Percentiles rank a stretch among this genome's conserved stretches.
Conservation (phyloP, 2,888 invertebrate genomes). For the Drosophila mimetica region DNA sequence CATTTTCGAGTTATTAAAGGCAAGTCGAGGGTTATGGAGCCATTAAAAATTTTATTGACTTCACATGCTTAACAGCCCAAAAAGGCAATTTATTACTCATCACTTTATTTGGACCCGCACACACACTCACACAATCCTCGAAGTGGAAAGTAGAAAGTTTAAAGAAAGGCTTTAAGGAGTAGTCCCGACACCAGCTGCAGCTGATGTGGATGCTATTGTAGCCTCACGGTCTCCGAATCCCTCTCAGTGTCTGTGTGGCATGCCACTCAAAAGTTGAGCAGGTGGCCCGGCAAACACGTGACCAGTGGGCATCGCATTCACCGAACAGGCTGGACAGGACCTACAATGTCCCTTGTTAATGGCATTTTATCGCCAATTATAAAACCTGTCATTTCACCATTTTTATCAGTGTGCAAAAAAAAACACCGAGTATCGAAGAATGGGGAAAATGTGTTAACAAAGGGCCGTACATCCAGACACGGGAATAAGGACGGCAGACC, state of each 20-base stretch:
- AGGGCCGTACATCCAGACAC: slow-evolving; percentile 36
- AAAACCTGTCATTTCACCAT: slow-evolving; percentile 68
- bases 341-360: slow-evolving; percentile 57
- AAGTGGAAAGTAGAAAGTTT: slow-evolving; percentile 5
- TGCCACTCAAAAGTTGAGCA: slow-evolving; percentile 40
- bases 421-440: slow-evolving; percentile 24
- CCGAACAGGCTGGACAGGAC: slow-evolving; percentile 20
- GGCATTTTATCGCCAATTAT: slow-evolving; percentile 77
- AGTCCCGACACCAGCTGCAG: slow-evolving; percentile 34
- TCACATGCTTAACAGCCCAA: slow-evolving; percentile 40
- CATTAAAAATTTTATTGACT: slow-evolving; percentile 68
- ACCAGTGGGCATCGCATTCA: slow-evolving; percentile 37
- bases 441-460: slow-evolving; percentile 44
- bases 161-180: slow-evolving; percentile 28
- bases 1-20: slow-evolving; percentile 38
- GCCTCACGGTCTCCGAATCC: not conserved
- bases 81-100: slow-evolving; percentile 44
- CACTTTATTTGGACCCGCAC: slow-evolving; percentile 27
- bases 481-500: slow-evolving; percentile 15
- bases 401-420: slow-evolving; percentile 61
- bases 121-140: not conserved
- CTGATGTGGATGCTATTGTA: slow-evolving; percentile 28
- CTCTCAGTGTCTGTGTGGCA: slow-evolving; percentile 5
- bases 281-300: slow-evolving; percentile 53
- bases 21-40: slow-evolving; percentile 22